These are phyloP conservation scores for Eupithecia insigniata DNA, from an alignment of 2,888 invertebrate genomes.

Conservation along the genomic window DNA sequence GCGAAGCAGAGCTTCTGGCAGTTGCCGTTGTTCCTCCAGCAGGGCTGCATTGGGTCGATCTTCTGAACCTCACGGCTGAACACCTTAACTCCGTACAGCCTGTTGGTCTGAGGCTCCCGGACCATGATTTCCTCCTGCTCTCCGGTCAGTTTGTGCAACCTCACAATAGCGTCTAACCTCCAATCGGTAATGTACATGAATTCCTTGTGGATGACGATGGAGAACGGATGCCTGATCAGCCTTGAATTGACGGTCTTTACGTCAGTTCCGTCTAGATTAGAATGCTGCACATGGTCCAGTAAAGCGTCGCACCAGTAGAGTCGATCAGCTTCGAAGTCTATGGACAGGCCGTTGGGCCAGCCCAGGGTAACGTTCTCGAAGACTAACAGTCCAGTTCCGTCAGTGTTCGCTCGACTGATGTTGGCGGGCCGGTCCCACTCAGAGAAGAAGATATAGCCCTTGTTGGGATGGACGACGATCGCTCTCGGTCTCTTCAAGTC, in stretches of 20 bases:
- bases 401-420: conserved; percentile 95
- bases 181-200: conserved; percentile 99
- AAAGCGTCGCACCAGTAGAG: conserved; percentile 99
- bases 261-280: conserved; percentile 95
- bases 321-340: conserved; percentile 94
- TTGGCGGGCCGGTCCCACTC: conserved; percentile 99
- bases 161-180: conserved; percentile 96
- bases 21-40: conserved; percentile 92
- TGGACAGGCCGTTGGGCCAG: conserved; percentile 98
- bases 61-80: conserved; percentile 91
- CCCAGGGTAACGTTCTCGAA: conserved; percentile 96
- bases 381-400: conserved; percentile 93
- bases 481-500: conserved; percentile 96
- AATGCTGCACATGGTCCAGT: conserved; percentile 97
- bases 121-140: conserved; percentile 94
- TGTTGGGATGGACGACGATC: conserved; percentile 98
- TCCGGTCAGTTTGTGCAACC: conserved; percentile 94
- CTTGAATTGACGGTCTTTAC: conserved; percentile 94
- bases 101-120: conserved; percentile 94
- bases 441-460: conserved; percentile 96
- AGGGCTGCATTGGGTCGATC: conserved; percentile 90
- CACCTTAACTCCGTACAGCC: conserved; percentile 95
- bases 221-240: conserved; percentile 95
- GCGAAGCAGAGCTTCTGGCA: conserved; percentile 98
- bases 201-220: conserved; percentile 94